Conservation (phyloP, 2,797 vertebrate species). For the Poecilia wingei region DNA sequence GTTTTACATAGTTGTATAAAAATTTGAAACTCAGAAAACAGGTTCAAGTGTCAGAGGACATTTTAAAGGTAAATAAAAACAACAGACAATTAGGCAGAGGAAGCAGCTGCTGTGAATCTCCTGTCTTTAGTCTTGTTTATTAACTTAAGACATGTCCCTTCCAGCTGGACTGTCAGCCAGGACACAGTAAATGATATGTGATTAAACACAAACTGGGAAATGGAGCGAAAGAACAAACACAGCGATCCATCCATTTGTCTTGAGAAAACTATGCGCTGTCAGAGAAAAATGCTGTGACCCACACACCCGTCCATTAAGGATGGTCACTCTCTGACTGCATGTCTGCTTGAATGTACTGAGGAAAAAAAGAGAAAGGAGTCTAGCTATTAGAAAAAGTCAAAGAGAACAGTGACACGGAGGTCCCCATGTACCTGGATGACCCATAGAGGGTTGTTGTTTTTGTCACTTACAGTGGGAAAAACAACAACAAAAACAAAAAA, state of each 20-base stretch:
- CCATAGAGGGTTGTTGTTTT: constrained; percentile 10
- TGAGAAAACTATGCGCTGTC: constrained; percentile 39
- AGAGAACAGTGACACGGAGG: constrained; percentile 14
- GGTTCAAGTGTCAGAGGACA: constrained; percentile 4
- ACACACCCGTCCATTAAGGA: constrained; percentile 41
- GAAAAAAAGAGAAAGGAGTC: constrained; percentile 2
- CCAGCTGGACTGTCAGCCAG: constrained; percentile 20
- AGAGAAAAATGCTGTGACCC: constrained; percentile 46
- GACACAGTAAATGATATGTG: constrained; percentile 54
- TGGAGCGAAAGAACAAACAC: constrained; percentile 79
- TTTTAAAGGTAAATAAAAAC: constrained; percentile 10
- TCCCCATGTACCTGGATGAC: constrained; percentile 15
- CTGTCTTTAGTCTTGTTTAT: constrained; percentile 35
- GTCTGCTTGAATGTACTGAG: constrained; percentile 34
- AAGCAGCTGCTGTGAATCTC: constrained; percentile 25
- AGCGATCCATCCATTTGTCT: constrained; percentile 65
- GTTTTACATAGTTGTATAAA: background rate
- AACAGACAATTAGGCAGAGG: background rate
- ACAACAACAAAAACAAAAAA: background rate
- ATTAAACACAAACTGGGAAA: constrained; percentile 72
- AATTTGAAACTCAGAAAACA: constrained; percentile 15
- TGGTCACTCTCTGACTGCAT: constrained; percentile 41
- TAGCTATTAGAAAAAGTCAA: constrained; percentile 11
- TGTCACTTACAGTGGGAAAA: background rate
- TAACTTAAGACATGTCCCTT: constrained; percentile 38